A percentile compares a stretch with the other conserved stretches of the same genome.
phyloP scores from a whole-genome alignment of 2,797 vertebrate genomes.

The Taeniopygia guttata region DNA sequence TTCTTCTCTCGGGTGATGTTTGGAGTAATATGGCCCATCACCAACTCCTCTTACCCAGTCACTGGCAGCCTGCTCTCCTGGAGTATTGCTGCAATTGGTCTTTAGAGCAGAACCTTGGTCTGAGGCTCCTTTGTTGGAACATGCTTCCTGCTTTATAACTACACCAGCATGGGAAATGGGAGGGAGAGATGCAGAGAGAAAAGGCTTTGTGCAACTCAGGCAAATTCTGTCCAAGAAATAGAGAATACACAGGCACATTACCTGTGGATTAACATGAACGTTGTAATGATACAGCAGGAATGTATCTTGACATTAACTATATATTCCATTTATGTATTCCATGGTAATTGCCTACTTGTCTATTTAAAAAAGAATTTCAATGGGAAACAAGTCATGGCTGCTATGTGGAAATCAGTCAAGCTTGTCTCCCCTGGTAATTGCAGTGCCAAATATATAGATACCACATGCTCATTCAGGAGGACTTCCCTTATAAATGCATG shows the following conservation, averaged over 20 bases:
- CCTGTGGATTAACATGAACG: background rate
- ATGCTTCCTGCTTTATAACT: background rate
- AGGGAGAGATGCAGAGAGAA: background rate
- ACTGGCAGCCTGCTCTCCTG: conserved; percentile 5
- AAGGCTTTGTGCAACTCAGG: background rate
- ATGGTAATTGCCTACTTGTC: background rate
- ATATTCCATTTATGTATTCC: background rate
- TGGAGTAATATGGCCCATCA: background rate
- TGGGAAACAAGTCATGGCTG: background rate
- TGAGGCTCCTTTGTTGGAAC: background rate
- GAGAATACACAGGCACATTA: background rate
- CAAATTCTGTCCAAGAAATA: background rate
- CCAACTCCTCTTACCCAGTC: background rate
- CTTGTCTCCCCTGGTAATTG: background rate
- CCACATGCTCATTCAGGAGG: background rate
- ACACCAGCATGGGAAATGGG: background rate
- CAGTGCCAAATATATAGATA: background rate
- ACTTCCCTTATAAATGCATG: background rate
- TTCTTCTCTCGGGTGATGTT: background rate
- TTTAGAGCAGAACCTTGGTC: background rate
- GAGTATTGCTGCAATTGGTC: background rate
- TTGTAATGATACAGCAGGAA: background rate
- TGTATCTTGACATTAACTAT: background rate
- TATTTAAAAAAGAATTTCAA: background rate
- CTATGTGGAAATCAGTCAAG: background rate